These are phyloP conservation scores for Lasioglossum albipes DNA, from an alignment of 1,140 invertebrate genomes.

Conservation along the genomic window DNA sequence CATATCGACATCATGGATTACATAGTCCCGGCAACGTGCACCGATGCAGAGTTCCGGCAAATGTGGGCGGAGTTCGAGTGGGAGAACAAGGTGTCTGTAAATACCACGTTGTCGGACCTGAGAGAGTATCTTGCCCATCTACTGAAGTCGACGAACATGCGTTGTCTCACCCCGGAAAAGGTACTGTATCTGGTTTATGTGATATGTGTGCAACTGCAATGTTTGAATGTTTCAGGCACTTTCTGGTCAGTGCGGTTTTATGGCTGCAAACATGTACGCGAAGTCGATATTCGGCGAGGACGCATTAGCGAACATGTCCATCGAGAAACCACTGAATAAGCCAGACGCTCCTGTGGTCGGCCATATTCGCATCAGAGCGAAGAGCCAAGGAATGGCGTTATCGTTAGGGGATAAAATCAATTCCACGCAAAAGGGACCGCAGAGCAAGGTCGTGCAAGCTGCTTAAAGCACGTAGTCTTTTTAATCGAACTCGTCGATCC, in stretches of 20 bases:
- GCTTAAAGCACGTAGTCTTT: slow-evolving; percentile 71
- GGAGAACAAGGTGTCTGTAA: slow-evolving; percentile 99
- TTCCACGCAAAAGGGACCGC: slow-evolving; percentile 89
- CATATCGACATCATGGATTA: slow-evolving; percentile 99
- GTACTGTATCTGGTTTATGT: slow-evolving; percentile 69
- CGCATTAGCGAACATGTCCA: slow-evolving; percentile 98
- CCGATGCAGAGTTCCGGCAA: slow-evolving; percentile 96
- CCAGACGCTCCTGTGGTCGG: slow-evolving; percentile 94
- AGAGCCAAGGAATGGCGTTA: slow-evolving; percentile 99
- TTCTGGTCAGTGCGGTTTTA: slow-evolving; percentile 98
- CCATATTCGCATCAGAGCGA: slow-evolving; percentile 97
- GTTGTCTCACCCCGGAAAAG: slow-evolving; percentile 97
- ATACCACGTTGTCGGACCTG: slow-evolving; percentile 95
- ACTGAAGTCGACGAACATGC: slow-evolving; percentile 98
- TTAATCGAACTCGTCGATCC: background rate
- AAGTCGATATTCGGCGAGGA: slow-evolving; percentile 99
- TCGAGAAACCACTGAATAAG: slow-evolving; percentile 96
- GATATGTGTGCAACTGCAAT: slow-evolving; percentile 27
- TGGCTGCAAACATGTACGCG: slow-evolving; percentile 99
- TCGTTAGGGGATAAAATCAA: slow-evolving; percentile 98
- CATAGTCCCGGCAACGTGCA: slow-evolving; percentile 97
- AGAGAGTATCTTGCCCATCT: slow-evolving; percentile 96
- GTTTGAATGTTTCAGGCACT: slow-evolving; percentile 84
- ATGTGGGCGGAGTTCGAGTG: slow-evolving; percentile 99
- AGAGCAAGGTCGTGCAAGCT: slow-evolving; percentile 82